These are phyloP conservation scores for roundworm (Caenorhabditis elegans) DNA, from an alignment of 1,140 invertebrate genomes.

Conservation along the genomic window DNA sequence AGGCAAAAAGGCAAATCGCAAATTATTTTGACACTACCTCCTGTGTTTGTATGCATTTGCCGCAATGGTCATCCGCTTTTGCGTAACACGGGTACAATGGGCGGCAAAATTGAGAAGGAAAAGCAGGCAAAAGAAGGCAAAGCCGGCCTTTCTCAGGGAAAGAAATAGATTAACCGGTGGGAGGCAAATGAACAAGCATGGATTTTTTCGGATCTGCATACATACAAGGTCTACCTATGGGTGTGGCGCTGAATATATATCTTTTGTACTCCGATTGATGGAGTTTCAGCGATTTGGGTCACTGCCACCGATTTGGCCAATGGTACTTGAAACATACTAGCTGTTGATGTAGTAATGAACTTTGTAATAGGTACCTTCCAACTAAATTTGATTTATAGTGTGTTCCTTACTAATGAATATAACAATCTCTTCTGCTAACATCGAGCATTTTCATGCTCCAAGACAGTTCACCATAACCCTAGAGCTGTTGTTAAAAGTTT, in stretches of 20 bases:
- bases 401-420: no score
- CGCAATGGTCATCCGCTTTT: conserved; percentile 32
- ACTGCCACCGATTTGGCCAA: no score
- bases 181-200: conserved; percentile 32
- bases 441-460: no score
- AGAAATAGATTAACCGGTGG: conserved; percentile 33
- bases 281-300: no score
- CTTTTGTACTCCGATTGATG: not conserved
- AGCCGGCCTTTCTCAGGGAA: conserved; percentile 29
- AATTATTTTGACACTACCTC: conserved; percentile 32
- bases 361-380: no score
- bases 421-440: no score
- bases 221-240: not conserved
- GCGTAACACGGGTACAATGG: conserved; percentile 32
- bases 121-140: conserved; percentile 8
- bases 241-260: not conserved
- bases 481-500: no score
- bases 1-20: conserved; percentile 15
- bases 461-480: no score
- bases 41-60: conserved; percentile 30
- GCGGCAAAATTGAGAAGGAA: conserved; percentile 21
- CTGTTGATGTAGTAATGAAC: no score
- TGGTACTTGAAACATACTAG: no score
- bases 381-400: no score
- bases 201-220: conserved; percentile 27